phyloP scores from a whole-genome alignment of 1,140 invertebrate genomes.

The Drosophila hydei region DNA sequence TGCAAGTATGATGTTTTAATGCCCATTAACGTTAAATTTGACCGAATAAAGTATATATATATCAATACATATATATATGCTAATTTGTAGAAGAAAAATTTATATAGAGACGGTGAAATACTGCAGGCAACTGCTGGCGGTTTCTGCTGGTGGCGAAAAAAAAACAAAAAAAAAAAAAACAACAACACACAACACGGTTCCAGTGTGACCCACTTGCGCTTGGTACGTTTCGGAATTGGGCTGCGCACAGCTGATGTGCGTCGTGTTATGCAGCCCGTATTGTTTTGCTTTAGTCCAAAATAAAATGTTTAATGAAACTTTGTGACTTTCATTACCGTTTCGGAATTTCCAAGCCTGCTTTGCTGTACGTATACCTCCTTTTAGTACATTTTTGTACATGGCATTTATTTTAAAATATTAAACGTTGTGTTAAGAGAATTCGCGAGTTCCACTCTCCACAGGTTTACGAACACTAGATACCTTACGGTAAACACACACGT shows the following conservation, averaged over 20 bases:
- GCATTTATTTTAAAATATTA: conserved; percentile 26
- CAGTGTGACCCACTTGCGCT: conserved; percentile 46
- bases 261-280: conserved; percentile 35
- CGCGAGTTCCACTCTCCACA: conserved; percentile 17
- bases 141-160: conserved; percentile 21
- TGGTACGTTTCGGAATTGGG: conserved; percentile 47
- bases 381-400: conserved; percentile 79
- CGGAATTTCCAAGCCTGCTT: conserved; percentile 78
- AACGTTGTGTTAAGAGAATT: conserved; percentile 16
- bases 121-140: conserved; percentile 44
- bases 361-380: conserved; percentile 72
- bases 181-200: conserved; percentile 56
- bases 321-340: conserved; percentile 64
- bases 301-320: conserved; percentile 37
- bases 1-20: conserved; percentile 53
- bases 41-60: too few relatives aligned
- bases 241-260: conserved; percentile 50
- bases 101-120: conserved; percentile 38
- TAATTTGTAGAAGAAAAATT: conserved; percentile 31
- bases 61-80: conserved; percentile 4
- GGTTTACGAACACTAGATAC: conserved; percentile 22
- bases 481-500: conserved; percentile 10
- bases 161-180: neutral
- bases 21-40: conserved; percentile 25
- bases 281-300: conserved; percentile 10